Evolutionary conservation across 2,113 vertebrate species (phyloP).

Genomic region (Neoarius graeffei): DNA sequence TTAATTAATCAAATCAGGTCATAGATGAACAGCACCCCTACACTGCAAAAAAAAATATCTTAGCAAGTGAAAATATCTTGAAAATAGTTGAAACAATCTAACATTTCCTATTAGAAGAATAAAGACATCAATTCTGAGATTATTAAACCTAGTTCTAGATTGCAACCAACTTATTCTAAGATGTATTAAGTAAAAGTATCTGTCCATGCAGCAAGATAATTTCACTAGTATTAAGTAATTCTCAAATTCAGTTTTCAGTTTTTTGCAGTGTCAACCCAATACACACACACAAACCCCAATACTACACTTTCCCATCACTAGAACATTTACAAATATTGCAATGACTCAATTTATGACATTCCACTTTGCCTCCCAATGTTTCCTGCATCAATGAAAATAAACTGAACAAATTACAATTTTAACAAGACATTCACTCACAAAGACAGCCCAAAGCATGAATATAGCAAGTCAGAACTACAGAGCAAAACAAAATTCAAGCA

Average conservation of each 20-base stretch:
- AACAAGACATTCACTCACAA: background rate
- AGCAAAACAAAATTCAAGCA: no score
- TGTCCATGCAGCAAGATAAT: no score
- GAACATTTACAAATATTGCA: background rate
- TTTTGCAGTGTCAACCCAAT: background rate
- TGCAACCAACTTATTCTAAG: no score
- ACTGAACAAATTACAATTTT: background rate
- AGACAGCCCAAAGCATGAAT: background rate
- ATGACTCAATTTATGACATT: background rate
- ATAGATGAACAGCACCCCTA: background rate
- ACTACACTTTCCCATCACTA: background rate
- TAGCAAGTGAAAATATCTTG: no score
- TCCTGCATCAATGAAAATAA: background rate
- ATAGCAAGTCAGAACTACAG: background rate
- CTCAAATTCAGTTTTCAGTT: no score
- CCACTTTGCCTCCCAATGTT: background rate
- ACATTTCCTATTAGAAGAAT: no score
- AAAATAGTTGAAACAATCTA: no score
- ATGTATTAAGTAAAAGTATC: no score
- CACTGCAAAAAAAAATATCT: no score
- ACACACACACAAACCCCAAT: conserved; percentile 13
- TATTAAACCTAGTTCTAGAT: no score
- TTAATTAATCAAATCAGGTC: background rate
- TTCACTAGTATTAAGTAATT: no score
- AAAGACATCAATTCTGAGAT: no score